A percentile compares a stretch with the other conserved stretches of the same genome.
Conservation (phyloP, 2,797 vertebrate genomes). For the Anguilla pacifica region DNA sequence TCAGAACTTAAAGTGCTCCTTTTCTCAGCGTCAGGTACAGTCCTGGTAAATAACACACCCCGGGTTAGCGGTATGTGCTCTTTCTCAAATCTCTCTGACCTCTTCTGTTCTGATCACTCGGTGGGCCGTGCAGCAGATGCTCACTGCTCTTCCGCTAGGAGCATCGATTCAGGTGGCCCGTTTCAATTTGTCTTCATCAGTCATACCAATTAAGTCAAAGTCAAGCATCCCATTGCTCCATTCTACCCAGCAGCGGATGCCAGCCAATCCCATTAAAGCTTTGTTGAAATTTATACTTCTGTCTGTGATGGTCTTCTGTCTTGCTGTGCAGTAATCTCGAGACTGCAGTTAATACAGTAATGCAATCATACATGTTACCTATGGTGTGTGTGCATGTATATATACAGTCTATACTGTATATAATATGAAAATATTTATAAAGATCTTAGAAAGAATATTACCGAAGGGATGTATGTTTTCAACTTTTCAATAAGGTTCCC, state of each 20-base stretch:
- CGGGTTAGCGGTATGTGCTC: neutral
- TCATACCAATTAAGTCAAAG: slow-evolving; percentile 63
- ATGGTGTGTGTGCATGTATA: too few relatives aligned
- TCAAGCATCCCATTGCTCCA: slow-evolving; percentile 39
- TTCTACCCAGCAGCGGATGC: neutral
- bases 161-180: slow-evolving; percentile 56
- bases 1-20: neutral
- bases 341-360: neutral
- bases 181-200: slow-evolving; percentile 71
- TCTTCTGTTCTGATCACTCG: neutral
- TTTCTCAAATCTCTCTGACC: slow-evolving; percentile 4
- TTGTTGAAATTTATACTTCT: neutral
- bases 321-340: neutral
- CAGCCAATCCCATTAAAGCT: neutral
- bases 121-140: neutral
- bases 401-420: too few relatives aligned
- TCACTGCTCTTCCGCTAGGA: slow-evolving; percentile 15
- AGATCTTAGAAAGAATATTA: too few relatives aligned
- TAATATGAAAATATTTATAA: too few relatives aligned
- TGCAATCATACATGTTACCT: too few relatives aligned
- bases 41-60: neutral
- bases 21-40: neutral
- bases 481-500: too few relatives aligned
- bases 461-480: too few relatives aligned
- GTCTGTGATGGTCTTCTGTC: neutral